Base-by-base conservation (phyloP, 2,888 invertebrate genomes). In the Heliconius aoede region DNA sequence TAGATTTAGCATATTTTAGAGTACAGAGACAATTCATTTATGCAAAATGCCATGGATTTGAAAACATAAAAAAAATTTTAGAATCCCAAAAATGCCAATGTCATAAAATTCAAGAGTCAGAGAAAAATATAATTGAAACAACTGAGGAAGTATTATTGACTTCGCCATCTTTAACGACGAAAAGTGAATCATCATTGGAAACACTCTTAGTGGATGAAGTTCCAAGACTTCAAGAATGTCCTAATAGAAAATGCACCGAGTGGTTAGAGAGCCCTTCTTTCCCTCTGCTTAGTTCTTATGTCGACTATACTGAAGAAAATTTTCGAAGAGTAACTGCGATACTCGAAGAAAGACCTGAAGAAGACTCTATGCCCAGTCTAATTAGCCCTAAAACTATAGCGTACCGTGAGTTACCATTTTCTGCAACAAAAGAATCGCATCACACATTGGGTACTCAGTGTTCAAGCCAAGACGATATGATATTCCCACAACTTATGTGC, bases 251-350 rank as follows among this genome's bases (percentile, higher is more conserved):
- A 64, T 83, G 83, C 67, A 71, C 26, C 26, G 72, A 81, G 46
- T 78, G 69, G 75, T 61, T 75, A 61, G 83, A 84, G 74, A 84
- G 75, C n/a, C 74, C 80, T 32, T 80, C 85, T 8, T 92, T 92
- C 83, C 91, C 91, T 3, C 78, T 86, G 77, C 79, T 92, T 51
- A 79, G 85, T 46, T 80, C 84, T 21, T 93, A 92, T 79, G 79
- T 91, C 74, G 91, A 94, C 84, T 94, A 86, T 76, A 87, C 85
- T 9, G 92, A 93, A 80, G 86, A 91, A 77, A 94, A 93, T 76
- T 93, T 86, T 82, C 79, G 81, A 78, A 85, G 85, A 80, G 88
- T 93, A 1, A 86, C 65, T 62, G 79, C 86, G n/a, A 86, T 91
- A 72, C 81, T 91, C 58, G 86, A 85, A 30, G 79, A 83, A 68